These are phyloP conservation scores for fruit fly (Drosophila melanogaster) DNA, from an alignment of 1,140 invertebrate genomes.

Conservation along the genomic window Release_6_plus_ISO1_MT NT_037436.4:9236001-9236500, in stretches of 20 bases:
- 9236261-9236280: slow-evolving; percentile 96
- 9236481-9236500: slow-evolving; percentile 41
- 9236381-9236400: slow-evolving; percentile 41
- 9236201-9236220: slow-evolving; percentile 94
- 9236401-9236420: slow-evolving; percentile 40
- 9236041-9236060: slow-evolving; percentile 86
- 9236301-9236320: slow-evolving; percentile 96
- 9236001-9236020: slow-evolving; percentile 94
- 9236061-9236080: slow-evolving; percentile 89
- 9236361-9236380: slow-evolving; percentile 44
- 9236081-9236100: slow-evolving; percentile 67
- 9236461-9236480: neutral
- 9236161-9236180: slow-evolving; percentile 95
- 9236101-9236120: slow-evolving; percentile 60
- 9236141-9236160: slow-evolving; percentile 91
- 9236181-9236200: slow-evolving; percentile 95
- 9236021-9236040: slow-evolving; percentile 93
- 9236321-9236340: slow-evolving; percentile 92
- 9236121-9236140: slow-evolving; percentile 89
- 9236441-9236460: slow-evolving; percentile 25
- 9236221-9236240: slow-evolving; percentile 89
- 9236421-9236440: slow-evolving; percentile 14
- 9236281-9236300: slow-evolving; percentile 98
- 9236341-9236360: neutral
- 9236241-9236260: slow-evolving; percentile 99